Evolutionary conservation across 2,113 vertebrate genomes (phyloP).

Genomic region (Syngnathoides biaculeatus): DNA sequence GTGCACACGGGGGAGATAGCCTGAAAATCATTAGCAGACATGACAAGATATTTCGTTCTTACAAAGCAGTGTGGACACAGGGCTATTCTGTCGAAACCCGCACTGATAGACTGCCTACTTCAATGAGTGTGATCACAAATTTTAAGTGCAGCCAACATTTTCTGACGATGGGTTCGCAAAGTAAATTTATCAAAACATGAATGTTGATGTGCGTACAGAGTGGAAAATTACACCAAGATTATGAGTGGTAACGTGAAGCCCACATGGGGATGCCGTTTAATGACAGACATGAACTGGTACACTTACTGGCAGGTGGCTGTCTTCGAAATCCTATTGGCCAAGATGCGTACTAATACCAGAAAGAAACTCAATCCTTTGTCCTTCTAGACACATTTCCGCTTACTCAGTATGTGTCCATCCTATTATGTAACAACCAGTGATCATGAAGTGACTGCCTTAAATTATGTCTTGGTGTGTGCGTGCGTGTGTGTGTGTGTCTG

Average conservation of each 20-base stretch:
- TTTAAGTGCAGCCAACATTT: background rate
- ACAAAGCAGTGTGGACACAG: background rate
- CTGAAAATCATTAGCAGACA: slow-evolving; percentile 16
- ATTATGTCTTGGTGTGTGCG: slow-evolving; percentile 1
- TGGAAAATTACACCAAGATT: slow-evolving; percentile 1
- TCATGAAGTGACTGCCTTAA: slow-evolving; percentile 29
- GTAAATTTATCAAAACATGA: background rate
- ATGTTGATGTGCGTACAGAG: background rate
- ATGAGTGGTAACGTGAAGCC: background rate
- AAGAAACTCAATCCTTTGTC: slow-evolving; percentile 21
- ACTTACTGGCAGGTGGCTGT: background rate
- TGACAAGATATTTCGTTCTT: background rate
- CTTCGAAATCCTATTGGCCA: background rate
- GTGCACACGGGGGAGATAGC: slow-evolving; percentile 2
- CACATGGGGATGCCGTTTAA: background rate
- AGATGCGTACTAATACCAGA: slow-evolving; percentile 1
- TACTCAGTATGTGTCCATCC: background rate
- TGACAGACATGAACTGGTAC: background rate
- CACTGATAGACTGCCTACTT: background rate
- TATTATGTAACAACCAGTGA: slow-evolving; percentile 9
- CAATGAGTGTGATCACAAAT: background rate
- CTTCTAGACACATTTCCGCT: slow-evolving; percentile 28
- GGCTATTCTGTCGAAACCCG: background rate
- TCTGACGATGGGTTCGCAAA: background rate
- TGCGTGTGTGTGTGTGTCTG: background rate